Percentiles rank a stretch among this genome's conserved stretches.
phyloP scores from a whole-genome alignment of 1,140 invertebrate species.

The Papilio xuthus region DNA sequence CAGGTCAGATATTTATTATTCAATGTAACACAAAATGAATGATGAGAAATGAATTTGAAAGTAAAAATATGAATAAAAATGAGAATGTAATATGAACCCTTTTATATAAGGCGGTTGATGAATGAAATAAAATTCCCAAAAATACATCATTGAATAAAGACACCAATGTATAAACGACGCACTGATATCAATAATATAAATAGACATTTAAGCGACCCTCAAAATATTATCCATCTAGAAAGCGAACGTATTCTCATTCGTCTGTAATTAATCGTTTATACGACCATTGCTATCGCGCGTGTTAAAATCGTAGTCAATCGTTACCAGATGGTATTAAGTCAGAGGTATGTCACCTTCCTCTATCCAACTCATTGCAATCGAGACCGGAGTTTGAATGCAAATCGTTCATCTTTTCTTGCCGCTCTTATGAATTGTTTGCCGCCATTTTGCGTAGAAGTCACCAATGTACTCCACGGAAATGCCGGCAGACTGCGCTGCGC shows the following conservation, averaged over 20 bases:
- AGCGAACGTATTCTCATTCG: slow-evolving; percentile 1
- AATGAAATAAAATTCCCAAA: slow-evolving; percentile 21
- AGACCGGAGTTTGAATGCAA: slow-evolving; percentile 48
- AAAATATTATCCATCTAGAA: slow-evolving; percentile 18
- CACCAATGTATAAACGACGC: background rate
- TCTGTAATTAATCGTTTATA: background rate
- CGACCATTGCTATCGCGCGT: background rate
- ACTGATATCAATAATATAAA: slow-evolving; percentile 1
- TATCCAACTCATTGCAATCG: slow-evolving; percentile 52
- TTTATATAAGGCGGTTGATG: background rate
- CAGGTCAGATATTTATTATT: slow-evolving; percentile 22
- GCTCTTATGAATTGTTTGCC: slow-evolving; percentile 68
- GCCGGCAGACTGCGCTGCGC: slow-evolving; percentile 71
- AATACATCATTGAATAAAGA: slow-evolving; percentile 9
- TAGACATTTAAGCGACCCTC: slow-evolving; percentile 22
- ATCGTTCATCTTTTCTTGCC: slow-evolving; percentile 78
- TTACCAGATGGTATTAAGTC: slow-evolving; percentile 1
- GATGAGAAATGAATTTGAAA: slow-evolving; percentile 12
- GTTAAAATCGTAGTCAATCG: slow-evolving; percentile 17
- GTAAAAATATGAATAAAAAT: slow-evolving; percentile 19
- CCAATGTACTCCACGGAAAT: slow-evolving; percentile 74
- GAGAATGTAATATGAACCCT: slow-evolving; percentile 1
- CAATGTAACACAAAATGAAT: slow-evolving; percentile 28
- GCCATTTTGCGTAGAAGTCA: slow-evolving; percentile 77
- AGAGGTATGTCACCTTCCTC: slow-evolving; percentile 41